Evolutionary conservation across 2,113 vertebrate species (phyloP), one percentile per base, ranked within the genome.

Genomic region (Cardinalis cardinalis): DNA sequence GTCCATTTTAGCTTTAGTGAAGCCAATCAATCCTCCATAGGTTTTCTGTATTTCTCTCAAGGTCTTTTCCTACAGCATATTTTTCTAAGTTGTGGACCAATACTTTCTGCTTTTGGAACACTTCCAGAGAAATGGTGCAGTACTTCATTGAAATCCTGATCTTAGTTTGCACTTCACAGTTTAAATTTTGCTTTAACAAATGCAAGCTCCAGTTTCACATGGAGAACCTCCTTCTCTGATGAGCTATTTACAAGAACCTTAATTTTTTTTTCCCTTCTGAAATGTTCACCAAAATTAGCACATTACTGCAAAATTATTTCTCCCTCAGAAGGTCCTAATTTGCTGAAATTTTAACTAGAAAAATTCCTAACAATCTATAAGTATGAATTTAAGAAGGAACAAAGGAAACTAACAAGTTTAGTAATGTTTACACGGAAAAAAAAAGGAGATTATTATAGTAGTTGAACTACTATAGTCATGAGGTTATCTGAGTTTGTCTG

Each of bases 221-320:
- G 36, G 46, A 87, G 5, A 19, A 16, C 4, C 6, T 52, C 13
- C 78, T 81, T 44, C 44, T 72, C 21, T 49, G 51, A 29, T 32
- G 6, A 43, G 23, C 24, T 63, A 13, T 49, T 84, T 52, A 64
- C 0, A 0, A 56, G 4, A 46, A 36, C 0, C 2, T 8, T n/a
- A 36, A 29, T 34, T 41, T 65, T 41, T 65, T 17, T 25, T 56
- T 38, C 46, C 12, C 53, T 68, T 40, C n/a, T 44, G 25, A 65
- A 56, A 80, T 13, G 6, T 53, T 53, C 26, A 48, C 60, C 20
- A 88, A 59, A 75, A 72, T 21, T 28, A 41, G 8, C 25, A 60
- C 1, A 1, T 65, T 48, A 44, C 17, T 53, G n/a, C 3, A 52
- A 46, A 76, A 58, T n/a, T 61, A 32, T 23, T 5, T 41, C 31